A percentile compares a stretch with the other conserved stretches of the same genome.
These are phyloP conservation scores for Cartodere bifasciata DNA, from an alignment of 2,888 invertebrate species.

Conservation along the genomic window DNA sequence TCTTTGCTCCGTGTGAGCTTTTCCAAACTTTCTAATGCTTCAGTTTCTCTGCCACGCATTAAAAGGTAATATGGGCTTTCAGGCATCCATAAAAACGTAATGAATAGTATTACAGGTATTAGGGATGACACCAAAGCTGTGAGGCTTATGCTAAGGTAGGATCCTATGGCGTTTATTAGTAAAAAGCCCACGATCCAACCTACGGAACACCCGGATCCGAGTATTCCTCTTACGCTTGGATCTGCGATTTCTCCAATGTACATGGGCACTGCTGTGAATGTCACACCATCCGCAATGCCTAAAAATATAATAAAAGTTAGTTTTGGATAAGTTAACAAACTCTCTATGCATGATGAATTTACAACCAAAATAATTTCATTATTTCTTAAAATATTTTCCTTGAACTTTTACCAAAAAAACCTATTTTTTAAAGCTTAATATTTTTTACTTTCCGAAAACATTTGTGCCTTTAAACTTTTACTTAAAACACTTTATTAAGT, in stretches of 20 bases:
- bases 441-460: too few species aligned
- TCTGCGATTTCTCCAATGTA: slow-evolving; percentile 51
- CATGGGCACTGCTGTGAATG: slow-evolving; percentile 38
- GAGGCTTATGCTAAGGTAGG: slow-evolving; percentile 39
- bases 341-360: too few species aligned
- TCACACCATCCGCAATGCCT: slow-evolving; percentile 41
- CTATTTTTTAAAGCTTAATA: too few species aligned
- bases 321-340: too few species aligned
- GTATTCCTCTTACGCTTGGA: slow-evolving; percentile 42
- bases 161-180: slow-evolving; percentile 47
- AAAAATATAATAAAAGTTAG: too few species aligned
- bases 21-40: slow-evolving; percentile 39
- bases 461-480: too few species aligned
- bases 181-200: slow-evolving; percentile 45
- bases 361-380: too few species aligned
- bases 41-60: slow-evolving; percentile 29
- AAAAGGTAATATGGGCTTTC: slow-evolving; percentile 44
- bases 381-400: too few species aligned
- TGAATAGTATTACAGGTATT: slow-evolving; percentile 42
- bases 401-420: too few species aligned
- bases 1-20: slow-evolving; percentile 41
- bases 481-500: too few species aligned
- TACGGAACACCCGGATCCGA: slow-evolving; percentile 48
- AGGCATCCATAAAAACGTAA: slow-evolving; percentile 49
- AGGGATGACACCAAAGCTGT: slow-evolving; percentile 43